Evolutionary conservation across 2,113 vertebrate genomes (phyloP).

Genomic region (Ceyx melanurus): DNA sequence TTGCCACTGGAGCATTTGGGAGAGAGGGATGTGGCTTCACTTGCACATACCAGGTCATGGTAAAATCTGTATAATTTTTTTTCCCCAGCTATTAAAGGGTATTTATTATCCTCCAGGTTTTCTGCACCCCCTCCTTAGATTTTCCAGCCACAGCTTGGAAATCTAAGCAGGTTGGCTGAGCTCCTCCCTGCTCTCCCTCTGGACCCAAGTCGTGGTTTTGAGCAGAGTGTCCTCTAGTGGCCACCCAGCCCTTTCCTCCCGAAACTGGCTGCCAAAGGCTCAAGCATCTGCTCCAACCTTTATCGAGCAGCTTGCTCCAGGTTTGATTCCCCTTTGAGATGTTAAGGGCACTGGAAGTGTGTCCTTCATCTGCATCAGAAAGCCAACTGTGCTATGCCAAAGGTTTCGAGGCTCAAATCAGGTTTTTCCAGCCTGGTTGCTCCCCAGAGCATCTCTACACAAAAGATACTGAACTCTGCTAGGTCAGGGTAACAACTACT

Average conservation of each 20-base stretch:
- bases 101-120: background rate
- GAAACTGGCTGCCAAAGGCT: fast-evolving
- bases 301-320: background rate
- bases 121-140: background rate
- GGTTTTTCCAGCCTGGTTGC: background rate
- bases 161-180: background rate
- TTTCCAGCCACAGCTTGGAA: background rate
- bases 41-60: background rate
- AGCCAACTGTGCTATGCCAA: fast-evolving
- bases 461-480: background rate
- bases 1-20: background rate
- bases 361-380: fast-evolving
- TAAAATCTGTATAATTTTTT: background rate
- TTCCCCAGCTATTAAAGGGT: background rate
- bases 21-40: background rate
- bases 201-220: background rate
- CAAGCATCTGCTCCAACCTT: background rate
- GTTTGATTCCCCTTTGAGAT: background rate
- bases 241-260: background rate
- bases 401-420: background rate
- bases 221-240: constrained; percentile 54
- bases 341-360: background rate
- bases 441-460: fast-evolving
- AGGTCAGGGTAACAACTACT: background rate
- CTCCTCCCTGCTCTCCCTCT: fast-evolving